phyloP scores from a whole-genome alignment of 2,113 vertebrate species.

The Malurus alboscapulatus region DNA sequence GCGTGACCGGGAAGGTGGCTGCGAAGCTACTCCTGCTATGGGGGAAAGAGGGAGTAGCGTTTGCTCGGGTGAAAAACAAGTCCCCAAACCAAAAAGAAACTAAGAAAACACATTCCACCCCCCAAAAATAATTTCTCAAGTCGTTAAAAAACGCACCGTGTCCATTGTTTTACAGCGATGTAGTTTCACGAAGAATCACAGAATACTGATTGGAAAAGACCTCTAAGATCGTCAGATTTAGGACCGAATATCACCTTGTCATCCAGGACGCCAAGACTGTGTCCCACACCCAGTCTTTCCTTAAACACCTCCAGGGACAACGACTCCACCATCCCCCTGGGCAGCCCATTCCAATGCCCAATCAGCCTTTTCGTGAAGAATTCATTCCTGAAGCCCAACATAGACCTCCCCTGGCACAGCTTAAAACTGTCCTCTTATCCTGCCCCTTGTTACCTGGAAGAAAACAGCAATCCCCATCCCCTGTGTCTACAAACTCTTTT shows the following conservation, averaged over 20 bases:
- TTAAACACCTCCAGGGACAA: too few species aligned
- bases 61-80: fast-evolving
- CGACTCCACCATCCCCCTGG: too few species aligned
- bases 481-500: neutral
- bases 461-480: neutral
- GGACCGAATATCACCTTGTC: too few species aligned
- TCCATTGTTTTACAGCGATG: fast-evolving
- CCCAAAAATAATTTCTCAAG: fast-evolving
- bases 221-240: too few species aligned
- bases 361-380: neutral
- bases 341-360: neutral
- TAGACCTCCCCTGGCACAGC: neutral
- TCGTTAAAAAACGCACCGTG: fast-evolving
- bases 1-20: fast-evolving
- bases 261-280: neutral
- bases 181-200: neutral
- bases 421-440: neutral
- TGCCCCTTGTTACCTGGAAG: too few species aligned
- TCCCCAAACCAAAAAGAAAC: too few species aligned
- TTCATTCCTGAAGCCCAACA: too few species aligned
- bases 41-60: fast-evolving
- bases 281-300: too few species aligned
- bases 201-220: neutral
- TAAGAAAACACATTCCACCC: too few species aligned
- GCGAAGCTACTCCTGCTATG: fast-evolving